phyloP scores from a whole-genome alignment of 92 coral and sea anemone genomes.

The Ricordea florida region DNA sequence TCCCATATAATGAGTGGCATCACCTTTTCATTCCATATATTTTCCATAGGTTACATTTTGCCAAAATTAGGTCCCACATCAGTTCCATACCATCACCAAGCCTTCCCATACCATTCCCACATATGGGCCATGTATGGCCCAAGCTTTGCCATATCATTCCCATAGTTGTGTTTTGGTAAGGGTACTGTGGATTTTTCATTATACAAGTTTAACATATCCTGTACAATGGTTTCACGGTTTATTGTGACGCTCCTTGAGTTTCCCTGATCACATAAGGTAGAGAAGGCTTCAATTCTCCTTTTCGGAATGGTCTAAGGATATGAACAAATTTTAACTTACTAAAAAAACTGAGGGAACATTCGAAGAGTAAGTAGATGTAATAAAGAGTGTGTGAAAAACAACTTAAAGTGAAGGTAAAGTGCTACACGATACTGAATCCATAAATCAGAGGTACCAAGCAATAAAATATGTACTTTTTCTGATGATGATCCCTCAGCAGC shows the following conservation, averaged over 20 bases:
- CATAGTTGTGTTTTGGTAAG: too few species aligned
- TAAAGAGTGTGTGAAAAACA: not conserved
- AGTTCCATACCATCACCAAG: too few species aligned
- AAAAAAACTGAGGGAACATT: not conserved
- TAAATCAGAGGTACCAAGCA: not conserved
- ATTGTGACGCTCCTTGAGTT: not conserved
- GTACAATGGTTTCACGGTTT: constrained; percentile 9
- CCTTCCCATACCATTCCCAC: too few species aligned
- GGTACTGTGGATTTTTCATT: not conserved
- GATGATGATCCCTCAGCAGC: not conserved
- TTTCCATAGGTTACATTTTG: too few species aligned
- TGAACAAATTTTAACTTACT: not conserved
- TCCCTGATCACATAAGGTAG: not conserved
- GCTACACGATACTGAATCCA: not conserved
- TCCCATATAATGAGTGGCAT: too few species aligned
- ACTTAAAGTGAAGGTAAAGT: not conserved
- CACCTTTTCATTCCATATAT: too few species aligned
- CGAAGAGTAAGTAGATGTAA: not conserved
- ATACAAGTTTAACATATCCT: not conserved
- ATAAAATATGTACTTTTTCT: not conserved
- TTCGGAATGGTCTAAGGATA: not conserved
- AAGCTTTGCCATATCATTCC: too few species aligned
- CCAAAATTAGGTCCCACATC: too few species aligned
- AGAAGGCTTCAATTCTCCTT: not conserved
- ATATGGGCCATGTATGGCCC: too few species aligned